Conservation (phyloP, 2,797 vertebrate genomes). For the Australoheros facetus region DNA sequence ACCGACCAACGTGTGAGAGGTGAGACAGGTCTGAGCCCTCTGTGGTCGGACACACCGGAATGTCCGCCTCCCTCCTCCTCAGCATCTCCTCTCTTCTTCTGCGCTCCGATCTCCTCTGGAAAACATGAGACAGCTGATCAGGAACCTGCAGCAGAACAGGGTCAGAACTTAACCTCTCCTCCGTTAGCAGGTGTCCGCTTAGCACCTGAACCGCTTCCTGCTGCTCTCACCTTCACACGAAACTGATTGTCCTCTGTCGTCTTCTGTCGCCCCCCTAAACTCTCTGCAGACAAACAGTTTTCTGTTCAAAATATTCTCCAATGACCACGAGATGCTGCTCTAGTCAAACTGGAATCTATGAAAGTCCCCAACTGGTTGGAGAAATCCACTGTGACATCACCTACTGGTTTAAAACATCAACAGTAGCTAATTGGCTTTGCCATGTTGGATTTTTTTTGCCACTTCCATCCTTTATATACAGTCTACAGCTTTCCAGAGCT, state of each 20-base stretch:
- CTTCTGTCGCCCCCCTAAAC: slow-evolving; percentile 8
- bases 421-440: too few relatives aligned
- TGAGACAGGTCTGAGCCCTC: slow-evolving; percentile 30
- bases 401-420: too few relatives aligned
- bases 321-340: not conserved
- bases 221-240: slow-evolving; percentile 26
- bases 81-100: slow-evolving; percentile 2
- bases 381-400: not conserved
- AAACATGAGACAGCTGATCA: not conserved
- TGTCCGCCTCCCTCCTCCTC: not conserved
- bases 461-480: not conserved
- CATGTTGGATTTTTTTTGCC: not conserved
- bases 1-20: not conserved
- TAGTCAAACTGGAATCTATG: not conserved
- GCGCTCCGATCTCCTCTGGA: slow-evolving; percentile 7
- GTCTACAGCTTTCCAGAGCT: not conserved
- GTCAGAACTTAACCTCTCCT: rapidly evolving
- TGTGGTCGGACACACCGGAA: not conserved
- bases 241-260: not conserved
- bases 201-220: not conserved
- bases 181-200: rapidly evolving
- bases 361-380: not conserved
- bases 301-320: not conserved
- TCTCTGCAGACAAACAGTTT: slow-evolving; percentile 45
- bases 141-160: not conserved